Evolutionary conservation across 2,888 invertebrate genomes (phyloP).

Genomic region (Polymixis lichenea): DNA sequence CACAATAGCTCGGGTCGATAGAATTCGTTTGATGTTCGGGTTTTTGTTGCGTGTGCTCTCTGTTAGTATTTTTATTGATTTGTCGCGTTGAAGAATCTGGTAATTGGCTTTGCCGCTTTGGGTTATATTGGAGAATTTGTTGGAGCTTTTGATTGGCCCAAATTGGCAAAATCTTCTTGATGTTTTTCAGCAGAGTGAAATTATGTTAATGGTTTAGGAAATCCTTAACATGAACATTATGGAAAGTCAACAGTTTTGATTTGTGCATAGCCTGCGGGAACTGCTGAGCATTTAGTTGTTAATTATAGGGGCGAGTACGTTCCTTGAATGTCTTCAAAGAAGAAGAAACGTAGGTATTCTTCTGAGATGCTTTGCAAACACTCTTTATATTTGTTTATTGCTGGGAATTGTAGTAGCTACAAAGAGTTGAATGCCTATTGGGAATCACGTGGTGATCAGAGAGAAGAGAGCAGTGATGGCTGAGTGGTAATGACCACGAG

Average conservation of each 20-base stretch:
- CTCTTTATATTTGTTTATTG: too few species aligned
- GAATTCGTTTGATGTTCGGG: constrained; percentile 59
- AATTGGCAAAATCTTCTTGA: constrained; percentile 40
- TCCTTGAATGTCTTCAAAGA: background rate
- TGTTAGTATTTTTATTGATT: constrained; percentile 64
- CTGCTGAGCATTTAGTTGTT: background rate
- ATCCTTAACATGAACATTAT: background rate
- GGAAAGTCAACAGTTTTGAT: background rate
- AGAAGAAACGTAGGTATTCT: background rate
- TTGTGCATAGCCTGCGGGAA: background rate
- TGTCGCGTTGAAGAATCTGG: constrained; percentile 41
- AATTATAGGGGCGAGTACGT: background rate
- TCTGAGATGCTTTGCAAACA: background rate
- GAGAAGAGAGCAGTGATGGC: too few species aligned
- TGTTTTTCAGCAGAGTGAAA: background rate
- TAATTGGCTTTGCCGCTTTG: constrained; percentile 55
- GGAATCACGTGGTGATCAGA: too few species aligned
- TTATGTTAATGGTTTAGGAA: background rate
- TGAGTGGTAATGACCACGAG: too few species aligned
- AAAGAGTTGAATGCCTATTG: too few species aligned
- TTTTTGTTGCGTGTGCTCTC: constrained; percentile 59
- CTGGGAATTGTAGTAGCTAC: too few species aligned
- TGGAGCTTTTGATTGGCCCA: constrained; percentile 12
- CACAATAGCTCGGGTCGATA: constrained; percentile 57
- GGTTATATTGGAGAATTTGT: background rate